phyloP scores from a whole-genome alignment of 2,888 invertebrate species.

The Pyrrhia umbra region DNA sequence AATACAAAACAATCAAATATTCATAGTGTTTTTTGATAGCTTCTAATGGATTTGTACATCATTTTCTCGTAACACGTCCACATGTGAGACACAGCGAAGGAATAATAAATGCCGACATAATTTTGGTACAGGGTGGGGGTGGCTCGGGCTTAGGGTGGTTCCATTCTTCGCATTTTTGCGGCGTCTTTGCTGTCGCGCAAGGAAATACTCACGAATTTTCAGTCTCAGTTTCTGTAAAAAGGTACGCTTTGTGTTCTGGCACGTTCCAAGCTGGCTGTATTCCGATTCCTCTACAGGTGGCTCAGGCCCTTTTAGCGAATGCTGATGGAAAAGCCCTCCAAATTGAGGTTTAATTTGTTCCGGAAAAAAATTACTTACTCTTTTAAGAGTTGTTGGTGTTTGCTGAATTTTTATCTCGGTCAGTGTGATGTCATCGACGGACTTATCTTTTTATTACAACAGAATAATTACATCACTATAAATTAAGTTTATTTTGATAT shows the following conservation, averaged over 20 bases:
- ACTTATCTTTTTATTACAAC: neutral
- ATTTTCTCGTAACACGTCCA: conserved; percentile 62
- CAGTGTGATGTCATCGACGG: neutral
- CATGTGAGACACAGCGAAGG: conserved; percentile 60
- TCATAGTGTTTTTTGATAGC: conserved; percentile 60
- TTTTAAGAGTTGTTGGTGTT: conserved; percentile 13
- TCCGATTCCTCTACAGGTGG: conserved; percentile 79
- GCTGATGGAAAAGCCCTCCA: conserved; percentile 37
- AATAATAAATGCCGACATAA: conserved; percentile 72
- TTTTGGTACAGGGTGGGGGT: conserved; percentile 63
- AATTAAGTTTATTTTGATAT: conserved; percentile 16
- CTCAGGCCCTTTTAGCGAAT: conserved; percentile 60
- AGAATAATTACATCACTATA: conserved; percentile 6
- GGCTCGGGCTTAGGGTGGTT: conserved; percentile 60
- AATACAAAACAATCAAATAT: conserved; percentile 42
- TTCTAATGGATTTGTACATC: conserved; percentile 66
- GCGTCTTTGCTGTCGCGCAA: conserved; percentile 73
- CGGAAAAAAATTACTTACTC: neutral
- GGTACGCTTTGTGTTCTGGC: conserved; percentile 75
- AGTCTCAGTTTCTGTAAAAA: conserved; percentile 75
- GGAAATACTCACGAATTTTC: conserved; percentile 77
- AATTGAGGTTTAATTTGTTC: conserved; percentile 25
- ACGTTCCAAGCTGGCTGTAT: conserved; percentile 71
- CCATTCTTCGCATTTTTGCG: conserved; percentile 80
- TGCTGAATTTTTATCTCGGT: conserved; percentile 10